A percentile compares a stretch with the other conserved stretches of the same genome.
phyloP scores from a whole-genome alignment of 2,113 vertebrate genomes.

The Spea multiplicata region DNA sequence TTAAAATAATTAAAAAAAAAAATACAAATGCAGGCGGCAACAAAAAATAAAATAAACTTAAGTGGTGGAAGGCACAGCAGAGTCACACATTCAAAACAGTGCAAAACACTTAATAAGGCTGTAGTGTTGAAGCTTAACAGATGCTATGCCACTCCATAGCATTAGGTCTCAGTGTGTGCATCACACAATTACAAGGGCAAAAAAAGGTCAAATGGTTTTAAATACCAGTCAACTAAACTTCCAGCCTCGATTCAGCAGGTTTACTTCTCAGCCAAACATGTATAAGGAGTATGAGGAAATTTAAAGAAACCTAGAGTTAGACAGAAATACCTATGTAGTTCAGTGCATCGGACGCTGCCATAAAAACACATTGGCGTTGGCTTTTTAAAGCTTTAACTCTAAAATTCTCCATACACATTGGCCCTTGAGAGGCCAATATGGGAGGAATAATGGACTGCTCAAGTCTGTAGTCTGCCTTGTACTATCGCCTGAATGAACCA shows the following conservation, averaged over 20 bases:
- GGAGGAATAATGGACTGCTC: too few species aligned
- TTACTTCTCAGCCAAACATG: slow-evolving; percentile 78
- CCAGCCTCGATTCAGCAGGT: slow-evolving; percentile 70
- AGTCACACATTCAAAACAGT: slow-evolving; percentile 80
- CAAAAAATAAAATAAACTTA: slow-evolving; percentile 76
- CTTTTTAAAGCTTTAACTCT: too few species aligned
- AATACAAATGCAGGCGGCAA: slow-evolving; percentile 78
- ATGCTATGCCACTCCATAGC: slow-evolving; percentile 75
- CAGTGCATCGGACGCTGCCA: background rate
- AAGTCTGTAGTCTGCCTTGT: too few species aligned
- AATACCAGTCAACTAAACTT: slow-evolving; percentile 71
- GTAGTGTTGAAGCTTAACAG: slow-evolving; percentile 75
- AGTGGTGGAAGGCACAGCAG: slow-evolving; percentile 83
- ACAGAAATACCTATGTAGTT: slow-evolving; percentile 51
- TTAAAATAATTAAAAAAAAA: slow-evolving; percentile 72
- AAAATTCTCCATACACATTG: too few species aligned
- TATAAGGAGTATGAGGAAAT: slow-evolving; percentile 65
- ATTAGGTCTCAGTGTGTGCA: slow-evolving; percentile 73
- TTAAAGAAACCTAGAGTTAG: slow-evolving; percentile 59
- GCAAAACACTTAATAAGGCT: slow-evolving; percentile 75
- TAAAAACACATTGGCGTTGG: background rate
- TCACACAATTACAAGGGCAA: slow-evolving; percentile 70
- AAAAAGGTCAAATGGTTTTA: slow-evolving; percentile 72
- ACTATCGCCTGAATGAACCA: too few species aligned
- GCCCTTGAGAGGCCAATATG: too few species aligned